phyloP scores from a whole-genome alignment of 1,140 invertebrate genomes.

The Heliconius himera region DNA sequence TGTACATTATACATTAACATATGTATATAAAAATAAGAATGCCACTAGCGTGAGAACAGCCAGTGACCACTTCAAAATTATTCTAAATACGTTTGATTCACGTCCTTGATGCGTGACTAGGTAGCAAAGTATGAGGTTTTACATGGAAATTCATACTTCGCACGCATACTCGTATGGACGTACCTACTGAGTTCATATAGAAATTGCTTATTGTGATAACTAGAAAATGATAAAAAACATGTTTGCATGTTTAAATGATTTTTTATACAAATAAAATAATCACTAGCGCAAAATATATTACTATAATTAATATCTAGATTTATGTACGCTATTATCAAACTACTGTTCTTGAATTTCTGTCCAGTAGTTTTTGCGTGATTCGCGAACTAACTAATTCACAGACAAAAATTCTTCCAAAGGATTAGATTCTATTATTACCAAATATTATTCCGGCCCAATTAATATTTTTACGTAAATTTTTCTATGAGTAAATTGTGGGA shows the following conservation, averaged over 20 bases:
- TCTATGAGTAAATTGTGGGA: no score
- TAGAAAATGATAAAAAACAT: neutral
- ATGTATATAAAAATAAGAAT: conserved; percentile 50
- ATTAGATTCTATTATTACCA: no score
- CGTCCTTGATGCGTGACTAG: conserved; percentile 77
- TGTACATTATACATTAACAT: no score
- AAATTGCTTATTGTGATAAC: conserved; percentile 31
- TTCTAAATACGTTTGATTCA: conserved; percentile 71
- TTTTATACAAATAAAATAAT: neutral
- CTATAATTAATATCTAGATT: no score
- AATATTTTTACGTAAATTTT: no score
- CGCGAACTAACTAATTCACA: no score
- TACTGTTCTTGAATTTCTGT: no score
- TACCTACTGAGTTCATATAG: conserved; percentile 39
- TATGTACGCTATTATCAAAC: no score
- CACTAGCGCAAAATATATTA: neutral
- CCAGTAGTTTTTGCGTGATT: no score
- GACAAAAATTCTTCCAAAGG: no score
- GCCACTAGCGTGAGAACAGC: conserved; percentile 73
- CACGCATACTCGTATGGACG: conserved; percentile 42
- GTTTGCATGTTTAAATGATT: neutral
- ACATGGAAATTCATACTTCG: conserved; percentile 61
- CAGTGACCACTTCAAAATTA: conserved; percentile 69
- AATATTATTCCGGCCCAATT: no score
- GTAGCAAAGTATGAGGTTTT: conserved; percentile 56